Evolutionary conservation across 2,888 invertebrate species (phyloP).

Genomic region (Acanthosoma haemorrhoidale): DNA sequence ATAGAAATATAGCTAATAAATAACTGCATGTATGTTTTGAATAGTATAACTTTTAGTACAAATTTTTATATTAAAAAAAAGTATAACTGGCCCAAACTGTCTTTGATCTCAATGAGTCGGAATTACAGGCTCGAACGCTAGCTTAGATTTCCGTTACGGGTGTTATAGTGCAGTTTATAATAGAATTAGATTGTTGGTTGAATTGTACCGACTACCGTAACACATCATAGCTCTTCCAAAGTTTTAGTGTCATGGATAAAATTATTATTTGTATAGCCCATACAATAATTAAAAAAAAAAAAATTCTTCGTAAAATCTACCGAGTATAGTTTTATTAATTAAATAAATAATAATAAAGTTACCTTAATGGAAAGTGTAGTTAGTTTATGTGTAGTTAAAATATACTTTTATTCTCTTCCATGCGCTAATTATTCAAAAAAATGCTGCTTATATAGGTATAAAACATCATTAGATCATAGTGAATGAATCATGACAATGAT

Average conservation of each 20-base stretch:
- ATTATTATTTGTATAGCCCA: background rate
- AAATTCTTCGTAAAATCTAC: too few relatives aligned
- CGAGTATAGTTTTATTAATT: background rate
- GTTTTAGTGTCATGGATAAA: background rate
- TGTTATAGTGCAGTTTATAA: background rate
- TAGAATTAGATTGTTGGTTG: background rate
- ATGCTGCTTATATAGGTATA: background rate
- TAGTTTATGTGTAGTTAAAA: background rate
- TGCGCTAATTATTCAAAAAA: background rate
- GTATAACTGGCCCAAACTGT: constrained; percentile 13
- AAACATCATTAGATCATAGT: background rate
- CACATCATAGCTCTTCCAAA: background rate
- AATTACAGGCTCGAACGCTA: constrained; percentile 3
- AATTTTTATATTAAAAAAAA: background rate
- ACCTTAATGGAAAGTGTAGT: background rate
- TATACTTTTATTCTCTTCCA: background rate
- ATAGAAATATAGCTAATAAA: too few relatives aligned
- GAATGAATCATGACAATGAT: constrained; percentile 10
- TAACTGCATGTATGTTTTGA: too few relatives aligned
- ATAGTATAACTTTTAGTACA: constrained; percentile 6
- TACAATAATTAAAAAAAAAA: too few relatives aligned
- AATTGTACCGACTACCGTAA: background rate
- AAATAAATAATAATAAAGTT: background rate
- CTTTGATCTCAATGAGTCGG: constrained; percentile 19
- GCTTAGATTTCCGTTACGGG: constrained; percentile 19